Percentiles rank a stretch among this genome's conserved stretches.
Conservation (phyloP, 2,113 vertebrate species). For the Silurus asotus region DNA sequence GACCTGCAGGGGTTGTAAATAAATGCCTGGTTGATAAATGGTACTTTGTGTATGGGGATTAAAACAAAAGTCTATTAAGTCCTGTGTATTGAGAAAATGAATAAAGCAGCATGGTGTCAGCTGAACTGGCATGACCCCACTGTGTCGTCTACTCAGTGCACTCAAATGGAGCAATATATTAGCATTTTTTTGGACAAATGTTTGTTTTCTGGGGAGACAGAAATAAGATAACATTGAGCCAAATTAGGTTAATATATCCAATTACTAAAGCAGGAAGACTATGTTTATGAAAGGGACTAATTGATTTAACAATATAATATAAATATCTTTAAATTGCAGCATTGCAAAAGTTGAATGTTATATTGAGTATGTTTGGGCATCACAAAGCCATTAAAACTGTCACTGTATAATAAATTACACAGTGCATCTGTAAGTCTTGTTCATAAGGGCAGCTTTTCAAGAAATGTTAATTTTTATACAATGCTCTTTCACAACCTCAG, state of each 20-base stretch:
- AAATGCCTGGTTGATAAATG: constrained; percentile 43
- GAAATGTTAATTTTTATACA: not conserved
- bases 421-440: not conserved
- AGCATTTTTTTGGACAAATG: constrained; percentile 11
- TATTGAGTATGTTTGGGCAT: not conserved
- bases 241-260: not conserved
- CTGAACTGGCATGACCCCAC: constrained; percentile 30
- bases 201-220: not conserved
- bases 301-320: not conserved
- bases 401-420: not conserved
- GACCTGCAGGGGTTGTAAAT: constrained; percentile 42
- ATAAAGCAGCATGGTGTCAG: constrained; percentile 43
- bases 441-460: not conserved
- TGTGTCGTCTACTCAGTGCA: not conserved
- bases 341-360: not conserved
- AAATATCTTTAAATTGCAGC: not conserved
- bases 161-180: not conserved
- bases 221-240: not conserved
- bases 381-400: not conserved
- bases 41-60: constrained; percentile 45
- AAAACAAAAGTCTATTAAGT: constrained; percentile 48
- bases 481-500: not conserved
- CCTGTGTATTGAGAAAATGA: constrained; percentile 36
- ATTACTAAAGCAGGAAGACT: not conserved
- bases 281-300: not conserved